phyloP scores from a whole-genome alignment of 2,888 invertebrate species.

The Hymenopus coronatus region DNA sequence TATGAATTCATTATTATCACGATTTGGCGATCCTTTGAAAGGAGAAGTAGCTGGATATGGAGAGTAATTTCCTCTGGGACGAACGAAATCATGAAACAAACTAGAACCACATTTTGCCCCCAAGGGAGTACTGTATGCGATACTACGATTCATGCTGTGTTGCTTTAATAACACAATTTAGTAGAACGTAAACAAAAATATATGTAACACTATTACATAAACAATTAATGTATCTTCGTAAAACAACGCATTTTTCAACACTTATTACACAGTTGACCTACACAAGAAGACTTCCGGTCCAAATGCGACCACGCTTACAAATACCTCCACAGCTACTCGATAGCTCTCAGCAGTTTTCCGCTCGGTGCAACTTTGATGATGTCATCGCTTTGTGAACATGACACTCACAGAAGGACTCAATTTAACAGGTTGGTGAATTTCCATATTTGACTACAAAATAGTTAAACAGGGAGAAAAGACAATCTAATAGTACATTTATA shows the following conservation, averaged over 20 bases:
- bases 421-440: no score
- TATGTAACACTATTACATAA: background rate
- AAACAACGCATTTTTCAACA: background rate
- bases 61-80: background rate
- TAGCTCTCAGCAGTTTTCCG: background rate
- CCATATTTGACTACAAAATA: no score
- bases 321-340: background rate
- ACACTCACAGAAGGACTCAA: no score
- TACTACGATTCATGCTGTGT: background rate
- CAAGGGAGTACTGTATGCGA: background rate
- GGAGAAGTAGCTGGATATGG: slow-evolving; percentile 9
- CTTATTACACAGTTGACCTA: no score
- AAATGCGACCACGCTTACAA: background rate
- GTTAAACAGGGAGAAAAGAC: no score
- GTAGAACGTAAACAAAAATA: background rate
- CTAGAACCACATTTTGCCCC: background rate
- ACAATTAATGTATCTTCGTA: background rate
- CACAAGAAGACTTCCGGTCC: background rate
- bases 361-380: background rate
- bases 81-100: slow-evolving; percentile 12
- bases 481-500: no score
- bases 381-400: no score
- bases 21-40: slow-evolving; percentile 6
- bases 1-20: slow-evolving; percentile 19
- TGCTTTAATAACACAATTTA: background rate